Percentiles rank a stretch among this genome's conserved stretches.
Evolutionary conservation across 2,113 vertebrate genomes (phyloP).

Genomic region (Apistogramma diplotaenia): DNA sequence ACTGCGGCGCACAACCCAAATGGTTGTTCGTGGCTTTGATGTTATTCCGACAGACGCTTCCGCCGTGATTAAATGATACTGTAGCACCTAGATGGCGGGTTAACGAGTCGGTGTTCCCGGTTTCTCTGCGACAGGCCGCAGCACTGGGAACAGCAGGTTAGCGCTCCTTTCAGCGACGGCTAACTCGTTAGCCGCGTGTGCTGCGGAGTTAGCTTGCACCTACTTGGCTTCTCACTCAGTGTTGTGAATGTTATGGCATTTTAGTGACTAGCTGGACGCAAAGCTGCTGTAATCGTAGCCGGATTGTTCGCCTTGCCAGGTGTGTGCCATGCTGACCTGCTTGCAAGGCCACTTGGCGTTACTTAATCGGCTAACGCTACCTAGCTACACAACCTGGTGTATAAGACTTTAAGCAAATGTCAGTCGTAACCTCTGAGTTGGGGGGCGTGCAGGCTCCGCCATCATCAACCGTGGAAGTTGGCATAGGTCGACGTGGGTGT

Average conservation of each 20-base stretch:
- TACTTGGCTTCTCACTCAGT: not conserved
- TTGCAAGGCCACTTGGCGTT: not conserved
- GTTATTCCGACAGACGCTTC: not conserved
- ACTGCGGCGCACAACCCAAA: not conserved
- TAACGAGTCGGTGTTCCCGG: not conserved
- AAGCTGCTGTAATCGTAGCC: rapidly evolving
- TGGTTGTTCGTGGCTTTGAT: not conserved
- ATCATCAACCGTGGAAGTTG: rapidly evolving
- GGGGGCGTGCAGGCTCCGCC: not conserved
- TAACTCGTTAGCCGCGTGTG: not conserved
- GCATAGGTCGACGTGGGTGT: not conserved
- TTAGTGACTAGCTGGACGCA: not conserved
- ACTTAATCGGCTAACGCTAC: constrained; percentile 28
- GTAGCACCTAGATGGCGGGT: rapidly evolving
- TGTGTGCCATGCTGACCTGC: not conserved
- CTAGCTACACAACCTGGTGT: not conserved
- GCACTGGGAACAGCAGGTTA: not conserved
- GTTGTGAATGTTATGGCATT: not conserved
- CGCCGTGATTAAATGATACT: rapidly evolving
- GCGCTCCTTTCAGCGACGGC: constrained; percentile 24
- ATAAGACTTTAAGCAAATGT: not conserved
- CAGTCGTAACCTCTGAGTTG: not conserved
- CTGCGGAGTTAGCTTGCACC: not conserved
- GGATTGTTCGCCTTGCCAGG: not conserved
- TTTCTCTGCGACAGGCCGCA: not conserved